phyloP scores from a whole-genome alignment of 2,888 invertebrate species.

The Oscheius sp. region DNA sequence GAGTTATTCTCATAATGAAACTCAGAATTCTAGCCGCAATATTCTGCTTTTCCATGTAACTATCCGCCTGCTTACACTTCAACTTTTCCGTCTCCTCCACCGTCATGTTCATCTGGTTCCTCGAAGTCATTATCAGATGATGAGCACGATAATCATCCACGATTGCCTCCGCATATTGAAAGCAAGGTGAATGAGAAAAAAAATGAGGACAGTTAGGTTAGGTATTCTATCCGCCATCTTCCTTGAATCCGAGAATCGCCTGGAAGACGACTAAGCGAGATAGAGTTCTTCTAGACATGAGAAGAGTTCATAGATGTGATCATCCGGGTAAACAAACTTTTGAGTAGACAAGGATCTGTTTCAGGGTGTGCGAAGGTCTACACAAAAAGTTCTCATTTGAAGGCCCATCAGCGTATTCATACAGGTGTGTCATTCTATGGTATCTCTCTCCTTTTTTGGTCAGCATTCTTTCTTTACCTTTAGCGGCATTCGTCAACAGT shows the following conservation, averaged over 20 bases:
- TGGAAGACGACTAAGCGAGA: conserved; percentile 35
- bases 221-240: conserved; percentile 30
- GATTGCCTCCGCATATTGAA: conserved; percentile 28
- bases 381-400: conserved; percentile 67
- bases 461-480: too few relatives aligned
- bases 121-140: conserved; percentile 7
- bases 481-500: conserved; percentile 26
- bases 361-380: conserved; percentile 67
- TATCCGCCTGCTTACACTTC: background rate
- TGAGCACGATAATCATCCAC: background rate
- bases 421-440: conserved; percentile 55
- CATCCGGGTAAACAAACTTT: conserved; percentile 40
- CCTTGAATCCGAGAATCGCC: conserved; percentile 17
- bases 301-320: conserved; percentile 52
- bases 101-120: conserved; percentile 27
- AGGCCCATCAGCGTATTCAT: conserved; percentile 65
- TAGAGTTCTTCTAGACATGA: conserved; percentile 44
- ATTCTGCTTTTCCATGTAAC: background rate
- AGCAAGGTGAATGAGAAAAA: conserved; percentile 8
- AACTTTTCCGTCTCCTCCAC: conserved; percentile 25
- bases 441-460: too few relatives aligned
- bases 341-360: too few relatives aligned
- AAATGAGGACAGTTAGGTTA: background rate
- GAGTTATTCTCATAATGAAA: background rate
- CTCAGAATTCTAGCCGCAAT: background rate